Conservation (phyloP, 2,888 invertebrate genomes). For the Mythimna loreyi region DNA sequence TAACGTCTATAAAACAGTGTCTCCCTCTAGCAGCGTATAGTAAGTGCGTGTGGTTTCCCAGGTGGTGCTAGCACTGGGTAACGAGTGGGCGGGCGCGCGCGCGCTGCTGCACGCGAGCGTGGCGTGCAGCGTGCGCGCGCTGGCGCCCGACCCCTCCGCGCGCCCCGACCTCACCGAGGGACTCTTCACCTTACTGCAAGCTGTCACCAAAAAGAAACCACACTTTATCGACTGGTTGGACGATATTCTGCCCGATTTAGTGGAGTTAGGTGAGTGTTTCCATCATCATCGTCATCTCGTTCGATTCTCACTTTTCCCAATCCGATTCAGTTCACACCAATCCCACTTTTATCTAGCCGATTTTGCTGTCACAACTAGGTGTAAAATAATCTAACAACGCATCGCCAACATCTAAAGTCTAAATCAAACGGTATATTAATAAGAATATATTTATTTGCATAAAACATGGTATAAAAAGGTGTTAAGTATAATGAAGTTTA, state of each 20-base stretch:
- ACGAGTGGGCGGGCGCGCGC: slow-evolving; percentile 76
- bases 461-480: too few species aligned
- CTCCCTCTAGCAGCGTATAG: too few species aligned
- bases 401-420: too few species aligned
- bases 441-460: too few species aligned
- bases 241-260: slow-evolving; percentile 76
- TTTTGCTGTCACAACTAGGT: too few species aligned
- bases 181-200: slow-evolving; percentile 92
- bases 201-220: slow-evolving; percentile 93
- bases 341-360: too few species aligned
- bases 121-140: slow-evolving; percentile 72
- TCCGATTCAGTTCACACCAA: too few species aligned
- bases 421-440: too few species aligned
- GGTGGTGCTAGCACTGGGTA: slow-evolving; percentile 84
- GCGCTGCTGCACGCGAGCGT: slow-evolving; percentile 75
- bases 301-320: too few species aligned
- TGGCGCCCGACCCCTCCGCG: slow-evolving; percentile 91
- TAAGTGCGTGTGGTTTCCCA: slow-evolving; percentile 57
- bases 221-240: slow-evolving; percentile 80
- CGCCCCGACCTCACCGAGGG: slow-evolving; percentile 93
- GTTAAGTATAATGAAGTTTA: too few species aligned
- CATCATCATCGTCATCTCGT: too few species aligned
- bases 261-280: slow-evolving; percentile 75
- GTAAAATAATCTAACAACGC: too few species aligned
- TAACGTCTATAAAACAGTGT: background rate